phyloP scores from a whole-genome alignment of 2,797 vertebrate genomes.

The Malacoraja senta region DNA sequence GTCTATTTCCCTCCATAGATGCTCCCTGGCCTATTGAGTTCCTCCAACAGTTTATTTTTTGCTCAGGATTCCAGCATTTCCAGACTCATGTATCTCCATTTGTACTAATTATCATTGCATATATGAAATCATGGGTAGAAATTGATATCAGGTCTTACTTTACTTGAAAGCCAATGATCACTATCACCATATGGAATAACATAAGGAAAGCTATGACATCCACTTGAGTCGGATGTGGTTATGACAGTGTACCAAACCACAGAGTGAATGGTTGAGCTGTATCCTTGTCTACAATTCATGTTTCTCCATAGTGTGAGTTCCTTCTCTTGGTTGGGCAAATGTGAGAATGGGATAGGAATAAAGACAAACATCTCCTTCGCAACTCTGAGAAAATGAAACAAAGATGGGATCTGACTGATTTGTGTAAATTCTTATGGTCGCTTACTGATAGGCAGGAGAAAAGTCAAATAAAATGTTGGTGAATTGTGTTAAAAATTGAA shows the following conservation, averaged over 20 bases:
- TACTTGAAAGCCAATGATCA: neutral
- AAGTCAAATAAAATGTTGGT: neutral
- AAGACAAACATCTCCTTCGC: neutral
- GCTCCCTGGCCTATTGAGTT: too few relatives aligned
- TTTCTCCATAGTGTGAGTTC: neutral
- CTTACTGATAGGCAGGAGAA: neutral
- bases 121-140: neutral
- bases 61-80: too few relatives aligned
- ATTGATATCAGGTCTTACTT: neutral
- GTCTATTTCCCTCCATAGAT: too few relatives aligned
- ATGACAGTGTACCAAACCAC: neutral
- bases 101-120: neutral
- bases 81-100: neutral
- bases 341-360: neutral
- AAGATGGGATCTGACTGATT: neutral
- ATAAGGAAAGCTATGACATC: neutral
- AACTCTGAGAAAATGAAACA: neutral
- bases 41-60: too few relatives aligned
- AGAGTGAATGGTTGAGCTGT: neutral
- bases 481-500: neutral
- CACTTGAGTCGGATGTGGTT: neutral
- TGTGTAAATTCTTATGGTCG: neutral
- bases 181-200: neutral
- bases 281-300: neutral
- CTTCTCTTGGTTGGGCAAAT: neutral